Percentiles rank a stretch among this genome's conserved stretches.
phyloP scores from a whole-genome alignment of 1,140 invertebrate species.

The Heliothis virescens region DNA sequence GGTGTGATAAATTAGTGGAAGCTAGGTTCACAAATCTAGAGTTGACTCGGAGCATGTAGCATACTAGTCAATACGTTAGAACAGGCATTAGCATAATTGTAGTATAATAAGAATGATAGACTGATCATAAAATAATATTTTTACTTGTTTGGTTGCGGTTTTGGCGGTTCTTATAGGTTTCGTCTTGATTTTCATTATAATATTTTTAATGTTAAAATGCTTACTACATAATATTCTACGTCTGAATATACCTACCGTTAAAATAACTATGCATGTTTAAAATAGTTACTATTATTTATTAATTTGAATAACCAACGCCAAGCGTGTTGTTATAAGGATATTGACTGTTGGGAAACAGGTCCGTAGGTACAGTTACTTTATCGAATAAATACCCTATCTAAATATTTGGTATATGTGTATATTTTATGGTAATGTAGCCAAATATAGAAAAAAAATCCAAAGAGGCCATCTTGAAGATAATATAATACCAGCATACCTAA shows the following conservation, averaged over 20 bases:
- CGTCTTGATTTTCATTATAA: too few relatives aligned
- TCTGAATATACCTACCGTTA: constrained; percentile 2
- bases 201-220: not conserved
- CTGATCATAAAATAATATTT: too few relatives aligned
- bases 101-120: too few relatives aligned
- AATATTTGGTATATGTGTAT: constrained; percentile 8
- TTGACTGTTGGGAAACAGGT: constrained; percentile 61
- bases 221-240: not conserved
- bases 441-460: not conserved
- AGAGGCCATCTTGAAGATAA: not conserved
- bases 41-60: too few relatives aligned
- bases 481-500: not conserved
- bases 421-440: constrained; percentile 39
- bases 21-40: too few relatives aligned
- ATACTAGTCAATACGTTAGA: too few relatives aligned
- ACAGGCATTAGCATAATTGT: too few relatives aligned
- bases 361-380: constrained; percentile 58
- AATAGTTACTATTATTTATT: not conserved
- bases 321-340: constrained; percentile 60
- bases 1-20: too few relatives aligned
- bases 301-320: constrained; percentile 3
- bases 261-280: not conserved
- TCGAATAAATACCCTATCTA: constrained; percentile 48
- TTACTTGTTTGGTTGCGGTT: too few relatives aligned
- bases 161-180: too few relatives aligned